Conservation (phyloP, 2,113 vertebrate genomes). For the Isichthys henryi region DNA sequence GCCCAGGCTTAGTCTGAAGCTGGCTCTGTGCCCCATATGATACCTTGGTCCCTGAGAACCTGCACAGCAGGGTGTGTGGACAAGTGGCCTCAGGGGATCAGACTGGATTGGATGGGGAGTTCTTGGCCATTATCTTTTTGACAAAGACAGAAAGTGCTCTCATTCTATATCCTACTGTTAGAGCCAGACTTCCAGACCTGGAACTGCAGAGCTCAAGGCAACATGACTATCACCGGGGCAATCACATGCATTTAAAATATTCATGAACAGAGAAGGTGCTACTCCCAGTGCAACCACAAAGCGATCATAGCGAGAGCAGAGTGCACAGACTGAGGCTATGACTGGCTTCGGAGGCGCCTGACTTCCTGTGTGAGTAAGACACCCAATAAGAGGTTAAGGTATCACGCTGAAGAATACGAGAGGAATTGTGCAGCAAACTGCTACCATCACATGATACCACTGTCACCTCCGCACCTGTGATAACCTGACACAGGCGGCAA, state of each 20-base stretch:
- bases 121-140: neutral
- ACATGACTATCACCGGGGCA: neutral
- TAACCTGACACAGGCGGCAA: neutral
- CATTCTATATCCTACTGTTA: neutral
- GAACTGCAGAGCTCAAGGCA: neutral
- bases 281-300: constrained; percentile 43
- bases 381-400: constrained; percentile 15
- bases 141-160: neutral
- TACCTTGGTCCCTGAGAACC: neutral
- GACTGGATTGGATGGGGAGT: neutral
- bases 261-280: constrained; percentile 20
- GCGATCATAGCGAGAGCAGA: constrained; percentile 44
- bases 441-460: neutral
- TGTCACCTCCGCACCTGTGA: neutral
- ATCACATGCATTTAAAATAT: neutral
- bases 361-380: constrained; percentile 20
- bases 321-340: constrained; percentile 20
- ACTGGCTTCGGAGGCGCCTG: constrained; percentile 25
- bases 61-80: neutral
- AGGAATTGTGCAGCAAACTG: neutral
- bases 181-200: neutral
- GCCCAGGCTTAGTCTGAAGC: neutral
- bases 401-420: neutral
- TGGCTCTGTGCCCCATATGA: neutral
- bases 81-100: neutral